phyloP scores from a whole-genome alignment of 2,113 vertebrate genomes.

The Festucalex cinctus region DNA sequence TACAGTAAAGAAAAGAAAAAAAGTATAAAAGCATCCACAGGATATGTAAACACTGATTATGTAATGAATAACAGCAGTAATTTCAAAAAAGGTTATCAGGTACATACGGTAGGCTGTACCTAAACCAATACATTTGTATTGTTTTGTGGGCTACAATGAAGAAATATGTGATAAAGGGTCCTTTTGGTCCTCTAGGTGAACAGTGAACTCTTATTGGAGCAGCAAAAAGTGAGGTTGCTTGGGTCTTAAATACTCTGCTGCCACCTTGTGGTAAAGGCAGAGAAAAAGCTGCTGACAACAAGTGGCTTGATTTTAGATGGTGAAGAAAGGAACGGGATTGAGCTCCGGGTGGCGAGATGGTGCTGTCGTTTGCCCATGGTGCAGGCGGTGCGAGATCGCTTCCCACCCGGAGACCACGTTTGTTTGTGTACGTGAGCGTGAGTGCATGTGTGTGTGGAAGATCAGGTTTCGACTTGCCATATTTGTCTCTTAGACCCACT shows the following conservation, averaged over 20 bases:
- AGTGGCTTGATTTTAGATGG: neutral
- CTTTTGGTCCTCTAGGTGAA: conserved; percentile 49
- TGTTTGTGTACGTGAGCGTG: too few species aligned
- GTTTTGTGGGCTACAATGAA: neutral
- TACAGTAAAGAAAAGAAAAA: neutral
- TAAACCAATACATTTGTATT: neutral
- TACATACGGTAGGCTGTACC: neutral
- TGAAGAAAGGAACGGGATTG: neutral
- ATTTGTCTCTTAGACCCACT: conserved; percentile 95
- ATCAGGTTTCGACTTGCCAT: conserved; percentile 75
- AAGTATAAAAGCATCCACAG: neutral
- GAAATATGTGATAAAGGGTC: conserved; percentile 31
- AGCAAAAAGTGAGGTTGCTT: too few species aligned
- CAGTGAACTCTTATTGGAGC: conserved; percentile 27
- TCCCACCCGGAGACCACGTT: too few species aligned
- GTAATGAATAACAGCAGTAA: neutral
- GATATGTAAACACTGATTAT: neutral
- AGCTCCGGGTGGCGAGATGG: too few species aligned
- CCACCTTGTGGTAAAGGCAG: conserved; percentile 47
- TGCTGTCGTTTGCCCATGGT: too few species aligned
- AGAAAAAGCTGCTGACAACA: neutral
- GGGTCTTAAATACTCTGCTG: conserved; percentile 30
- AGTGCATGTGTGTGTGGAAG: too few species aligned
- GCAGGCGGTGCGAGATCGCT: too few species aligned
- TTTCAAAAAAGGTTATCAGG: neutral